Base-by-base conservation (phyloP, 2,113 vertebrate genomes). In the Kryptolebias marmoratus region DNA sequence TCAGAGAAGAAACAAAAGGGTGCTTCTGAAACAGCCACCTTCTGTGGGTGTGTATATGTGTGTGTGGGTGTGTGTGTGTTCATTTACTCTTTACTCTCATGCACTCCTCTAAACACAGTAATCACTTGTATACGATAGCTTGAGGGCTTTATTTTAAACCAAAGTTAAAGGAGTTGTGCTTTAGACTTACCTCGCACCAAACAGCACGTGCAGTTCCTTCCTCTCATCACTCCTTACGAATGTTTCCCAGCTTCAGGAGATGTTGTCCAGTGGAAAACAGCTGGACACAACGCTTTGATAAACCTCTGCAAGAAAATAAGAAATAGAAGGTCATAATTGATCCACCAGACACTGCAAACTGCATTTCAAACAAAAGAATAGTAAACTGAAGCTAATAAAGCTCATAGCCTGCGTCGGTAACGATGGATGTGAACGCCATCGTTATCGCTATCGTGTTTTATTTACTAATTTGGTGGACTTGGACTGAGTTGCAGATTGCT, bases 161-260 rank as follows among this genome's bases (percentile, higher is more conserved):
- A 0, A 49, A 47, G 42, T 47, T 53, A 11, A 60, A 8, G 12
- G 6, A 5, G 1, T 16, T 47, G 32, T 13, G 32, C 50, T 53
- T 45, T n/a, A 36, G 45, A 52, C 9, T 1, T 28, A 18, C 0
- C 44, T 16, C 18, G 22, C n/a, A 53, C 0, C n/a, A 16, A 31
- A 9, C 59, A 60, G 30, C 45, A 64, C 1, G 9, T 31, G 22
- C 0, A 0, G 10, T 14, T 45, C 8, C 1, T 9, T 54, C 58
- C 69, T 58, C 59, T n/a, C 18, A 54, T 15, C 10, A 68, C 52
- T 79, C 60, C 27, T 50, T 66, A 48, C 69, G 59, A 60, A 81
- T 65, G 56, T 71, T 64, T 56, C 54, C 62, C 36, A 71, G 81
- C 85, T 71, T 39, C 22, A 0, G 75, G 83, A 31, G 53, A 32